phyloP scores from a whole-genome alignment of 2,113 vertebrate genomes.

The Rhynchopsitta pachyrhyncha region DNA sequence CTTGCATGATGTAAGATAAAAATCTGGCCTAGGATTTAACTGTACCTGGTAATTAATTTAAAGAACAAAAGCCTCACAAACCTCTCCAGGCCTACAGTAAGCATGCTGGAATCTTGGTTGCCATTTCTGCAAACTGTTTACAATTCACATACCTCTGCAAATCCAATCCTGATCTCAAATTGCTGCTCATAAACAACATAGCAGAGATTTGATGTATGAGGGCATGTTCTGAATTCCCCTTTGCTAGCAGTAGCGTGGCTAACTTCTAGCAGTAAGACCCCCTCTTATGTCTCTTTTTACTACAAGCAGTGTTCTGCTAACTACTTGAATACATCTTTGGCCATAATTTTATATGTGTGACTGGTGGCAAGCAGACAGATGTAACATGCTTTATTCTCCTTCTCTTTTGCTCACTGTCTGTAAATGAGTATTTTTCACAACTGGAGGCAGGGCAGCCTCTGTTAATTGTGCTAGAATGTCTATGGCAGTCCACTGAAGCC shows the following conservation, averaged over 20 bases:
- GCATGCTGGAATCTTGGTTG: slow-evolving; percentile 50
- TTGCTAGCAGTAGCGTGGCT: not conserved
- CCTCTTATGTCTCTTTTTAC: not conserved
- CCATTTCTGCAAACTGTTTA: slow-evolving; percentile 70
- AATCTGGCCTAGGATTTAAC: slow-evolving; percentile 67
- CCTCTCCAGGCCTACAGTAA: slow-evolving; percentile 9
- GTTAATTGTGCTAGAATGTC: not conserved
- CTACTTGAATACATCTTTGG: not conserved
- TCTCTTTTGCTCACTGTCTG: not conserved
- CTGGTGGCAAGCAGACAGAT: not conserved
- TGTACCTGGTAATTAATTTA: slow-evolving; percentile 66
- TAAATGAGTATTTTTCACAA: not conserved
- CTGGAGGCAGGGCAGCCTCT: not conserved
- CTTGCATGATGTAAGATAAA: slow-evolving; percentile 61
- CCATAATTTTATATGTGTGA: not conserved
- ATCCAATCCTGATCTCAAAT: slow-evolving; percentile 63
- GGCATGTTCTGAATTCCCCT: slow-evolving; percentile 44
- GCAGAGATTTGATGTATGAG: slow-evolving; percentile 36
- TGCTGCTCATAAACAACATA: slow-evolving; percentile 67
- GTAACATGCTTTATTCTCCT: not conserved
- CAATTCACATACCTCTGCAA: slow-evolving; percentile 57
- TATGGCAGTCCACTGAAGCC: not conserved
- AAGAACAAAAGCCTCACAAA: slow-evolving; percentile 61
- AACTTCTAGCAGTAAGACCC: not conserved
- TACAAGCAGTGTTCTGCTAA: not conserved